Percentiles rank a stretch among this genome's conserved stretches.
phyloP scores from a whole-genome alignment of 2,797 vertebrate genomes.

The Tadarida brasiliensis region DNA sequence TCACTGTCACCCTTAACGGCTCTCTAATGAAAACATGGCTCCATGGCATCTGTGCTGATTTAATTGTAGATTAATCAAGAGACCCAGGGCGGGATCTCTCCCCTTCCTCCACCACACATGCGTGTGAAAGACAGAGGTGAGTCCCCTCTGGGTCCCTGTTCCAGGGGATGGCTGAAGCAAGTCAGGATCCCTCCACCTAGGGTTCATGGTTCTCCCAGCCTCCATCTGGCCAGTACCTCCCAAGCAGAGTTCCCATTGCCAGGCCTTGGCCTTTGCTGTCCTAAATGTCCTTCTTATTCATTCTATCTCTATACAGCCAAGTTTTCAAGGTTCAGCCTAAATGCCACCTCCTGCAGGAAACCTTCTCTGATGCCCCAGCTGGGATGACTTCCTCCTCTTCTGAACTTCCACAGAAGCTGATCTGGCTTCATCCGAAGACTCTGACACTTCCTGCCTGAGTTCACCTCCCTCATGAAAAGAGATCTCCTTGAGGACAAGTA shows the following conservation, averaged over 20 bases:
- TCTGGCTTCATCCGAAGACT: background rate
- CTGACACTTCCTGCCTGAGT: background rate
- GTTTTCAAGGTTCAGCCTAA: background rate
- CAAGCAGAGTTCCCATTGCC: background rate
- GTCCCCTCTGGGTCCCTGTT: background rate
- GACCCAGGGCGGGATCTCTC: conserved; percentile 17
- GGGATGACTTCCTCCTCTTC: background rate
- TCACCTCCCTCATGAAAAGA: background rate
- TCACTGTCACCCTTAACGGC: conserved; percentile 27
- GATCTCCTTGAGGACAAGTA: background rate
- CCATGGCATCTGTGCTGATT: conserved; percentile 51
- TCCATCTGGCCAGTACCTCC: background rate
- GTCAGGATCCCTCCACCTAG: background rate
- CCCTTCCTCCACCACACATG: background rate
- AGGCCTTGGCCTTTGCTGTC: background rate
- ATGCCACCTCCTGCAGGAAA: background rate
- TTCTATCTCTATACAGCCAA: background rate
- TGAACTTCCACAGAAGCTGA: background rate
- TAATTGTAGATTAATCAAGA: conserved; percentile 75
- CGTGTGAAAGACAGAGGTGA: background rate
- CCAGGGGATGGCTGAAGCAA: background rate
- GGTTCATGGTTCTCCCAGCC: background rate
- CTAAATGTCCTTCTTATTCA: background rate
- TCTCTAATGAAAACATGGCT: conserved; percentile 50
- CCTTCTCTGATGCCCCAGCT: background rate